phyloP scores from a whole-genome alignment of 2,888 invertebrate genomes.

The Chrysodeixis includens region DNA sequence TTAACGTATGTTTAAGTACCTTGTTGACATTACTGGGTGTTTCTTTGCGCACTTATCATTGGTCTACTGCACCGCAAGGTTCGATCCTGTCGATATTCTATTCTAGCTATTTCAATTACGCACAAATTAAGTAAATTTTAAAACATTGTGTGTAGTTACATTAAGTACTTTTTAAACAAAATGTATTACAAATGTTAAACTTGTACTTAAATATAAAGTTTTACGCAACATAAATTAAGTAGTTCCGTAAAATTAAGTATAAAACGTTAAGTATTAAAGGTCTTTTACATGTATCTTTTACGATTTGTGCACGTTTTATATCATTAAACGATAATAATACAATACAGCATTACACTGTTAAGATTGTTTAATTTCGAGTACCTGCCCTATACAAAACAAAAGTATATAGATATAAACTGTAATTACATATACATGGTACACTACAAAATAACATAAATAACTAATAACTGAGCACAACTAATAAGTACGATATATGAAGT shows the following conservation, averaged over 20 bases:
- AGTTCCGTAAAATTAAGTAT: conserved; percentile 37
- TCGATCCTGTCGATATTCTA: not conserved
- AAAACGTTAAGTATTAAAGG: conserved; percentile 30
- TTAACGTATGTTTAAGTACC: not conserved
- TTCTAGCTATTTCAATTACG: not conserved
- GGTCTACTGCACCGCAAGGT: not conserved
- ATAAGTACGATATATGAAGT: conserved; percentile 57
- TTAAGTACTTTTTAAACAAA: conserved; percentile 4
- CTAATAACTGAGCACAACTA: conserved; percentile 61
- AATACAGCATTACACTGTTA: conserved; percentile 46
- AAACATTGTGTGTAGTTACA: not conserved
- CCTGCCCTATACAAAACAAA: conserved; percentile 18
- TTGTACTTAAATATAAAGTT: conserved; percentile 8
- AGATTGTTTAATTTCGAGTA: conserved; percentile 43
- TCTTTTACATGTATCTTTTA: conserved; percentile 21
- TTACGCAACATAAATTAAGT: conserved; percentile 23
- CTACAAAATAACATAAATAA: conserved; percentile 36
- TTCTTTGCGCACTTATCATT: not conserved
- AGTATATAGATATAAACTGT: conserved; percentile 7
- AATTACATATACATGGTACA: conserved; percentile 17
- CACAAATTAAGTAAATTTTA: not conserved
- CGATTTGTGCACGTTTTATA: conserved; percentile 41
- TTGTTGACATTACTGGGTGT: not conserved
- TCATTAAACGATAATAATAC: conserved; percentile 58
- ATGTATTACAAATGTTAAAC: conserved; percentile 7